Percentiles rank a stretch among this genome's conserved stretches.
These are phyloP conservation scores for Chanos chanos DNA, from an alignment of 2,797 vertebrate species.

Conservation along the genomic window DNA sequence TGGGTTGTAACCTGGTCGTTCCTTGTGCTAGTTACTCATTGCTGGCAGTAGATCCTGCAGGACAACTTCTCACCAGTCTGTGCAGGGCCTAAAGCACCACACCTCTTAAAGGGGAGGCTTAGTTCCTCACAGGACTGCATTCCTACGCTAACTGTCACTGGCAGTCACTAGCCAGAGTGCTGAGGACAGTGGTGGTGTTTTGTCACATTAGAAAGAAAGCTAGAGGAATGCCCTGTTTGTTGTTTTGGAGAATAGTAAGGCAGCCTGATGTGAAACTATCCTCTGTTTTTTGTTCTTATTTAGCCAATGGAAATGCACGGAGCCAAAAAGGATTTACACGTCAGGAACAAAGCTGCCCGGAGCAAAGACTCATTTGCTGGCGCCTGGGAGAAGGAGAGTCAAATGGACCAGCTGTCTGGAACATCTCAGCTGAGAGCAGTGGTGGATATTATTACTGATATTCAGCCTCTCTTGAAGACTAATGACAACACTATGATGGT, in stretches of 20 bases:
- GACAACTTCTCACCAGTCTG: not conserved
- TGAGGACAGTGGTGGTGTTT: not conserved
- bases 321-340: conserved; percentile 3
- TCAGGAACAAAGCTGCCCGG: not conserved
- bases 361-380: not conserved
- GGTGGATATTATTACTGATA: conserved; percentile 51
- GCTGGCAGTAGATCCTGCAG: conserved; percentile 3
- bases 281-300: conserved; percentile 27
- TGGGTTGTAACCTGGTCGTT: too few relatives aligned
- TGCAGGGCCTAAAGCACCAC: conserved; percentile 36
- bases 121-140: conserved; percentile 50
- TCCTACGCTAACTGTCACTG: conserved; percentile 51
- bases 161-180: conserved; percentile 36
- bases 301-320: conserved; percentile 46
- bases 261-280: not conserved
- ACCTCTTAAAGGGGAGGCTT: conserved; percentile 43
- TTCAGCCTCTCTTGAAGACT: conserved; percentile 56
- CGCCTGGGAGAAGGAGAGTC: conserved; percentile 4
- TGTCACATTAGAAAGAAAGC: not conserved
- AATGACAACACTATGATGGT: conserved; percentile 60
- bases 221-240: not conserved
- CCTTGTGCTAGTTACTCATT: conserved; percentile 8
- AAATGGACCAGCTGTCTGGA: conserved; percentile 14
- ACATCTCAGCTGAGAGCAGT: conserved; percentile 39
- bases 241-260: not conserved